phyloP scores from a whole-genome alignment of 2,888 invertebrate species.

The Hedychridium roseum region DNA sequence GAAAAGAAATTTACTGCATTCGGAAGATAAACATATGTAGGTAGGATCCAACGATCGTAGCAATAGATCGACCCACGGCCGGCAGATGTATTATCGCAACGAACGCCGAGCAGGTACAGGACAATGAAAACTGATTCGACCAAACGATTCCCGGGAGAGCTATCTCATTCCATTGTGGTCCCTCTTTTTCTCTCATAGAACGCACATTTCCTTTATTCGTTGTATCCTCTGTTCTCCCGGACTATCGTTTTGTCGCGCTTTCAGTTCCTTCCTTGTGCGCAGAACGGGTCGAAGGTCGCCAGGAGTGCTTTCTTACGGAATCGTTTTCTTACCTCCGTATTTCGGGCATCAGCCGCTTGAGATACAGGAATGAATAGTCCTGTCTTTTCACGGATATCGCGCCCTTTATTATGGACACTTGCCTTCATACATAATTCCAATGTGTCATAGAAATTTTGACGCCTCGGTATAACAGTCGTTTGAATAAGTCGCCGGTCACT shows the following conservation, averaged over 20 bases:
- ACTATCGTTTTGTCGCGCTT: constrained; percentile 10
- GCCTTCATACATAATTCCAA: constrained; percentile 50
- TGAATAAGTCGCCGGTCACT: constrained; percentile 46
- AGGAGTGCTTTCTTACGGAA: constrained; percentile 13
- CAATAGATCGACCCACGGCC: too few relatives aligned
- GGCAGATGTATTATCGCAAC: too few relatives aligned
- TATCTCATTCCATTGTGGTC: constrained; percentile 22
- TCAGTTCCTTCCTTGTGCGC: background rate
- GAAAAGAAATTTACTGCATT: too few relatives aligned
- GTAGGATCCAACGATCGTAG: too few relatives aligned
- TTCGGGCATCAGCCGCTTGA: constrained; percentile 17
- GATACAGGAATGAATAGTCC: constrained; percentile 29
- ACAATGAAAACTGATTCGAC: constrained; percentile 27
- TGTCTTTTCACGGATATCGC: constrained; percentile 5
- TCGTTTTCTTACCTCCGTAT: constrained; percentile 17
- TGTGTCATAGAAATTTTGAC: constrained; percentile 49
- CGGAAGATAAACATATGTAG: too few relatives aligned
- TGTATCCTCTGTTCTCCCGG: constrained; percentile 6
- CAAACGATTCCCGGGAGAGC: constrained; percentile 14
- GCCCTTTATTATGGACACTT: constrained; percentile 7
- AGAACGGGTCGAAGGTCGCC: constrained; percentile 14
- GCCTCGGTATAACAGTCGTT: constrained; percentile 22
- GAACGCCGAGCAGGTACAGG: constrained; percentile 13
- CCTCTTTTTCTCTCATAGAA: constrained; percentile 26
- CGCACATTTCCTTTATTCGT: too few relatives aligned